Base-by-base conservation (phyloP, 1,140 invertebrate genomes). In the Drosophila littoralis region DNA sequence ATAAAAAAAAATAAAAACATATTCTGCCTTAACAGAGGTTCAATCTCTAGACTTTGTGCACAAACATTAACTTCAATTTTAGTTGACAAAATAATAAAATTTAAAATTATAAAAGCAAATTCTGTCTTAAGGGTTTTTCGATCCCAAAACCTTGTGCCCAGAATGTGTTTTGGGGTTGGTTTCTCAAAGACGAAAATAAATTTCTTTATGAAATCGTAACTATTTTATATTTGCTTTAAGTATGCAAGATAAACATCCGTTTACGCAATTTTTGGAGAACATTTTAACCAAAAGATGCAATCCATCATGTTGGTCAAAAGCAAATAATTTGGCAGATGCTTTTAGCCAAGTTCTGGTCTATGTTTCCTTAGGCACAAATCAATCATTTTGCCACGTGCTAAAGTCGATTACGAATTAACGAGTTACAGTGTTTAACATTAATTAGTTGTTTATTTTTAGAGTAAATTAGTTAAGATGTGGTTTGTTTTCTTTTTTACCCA, bases 361-460 rank as follows among this genome's bases (percentile, higher is more conserved):
- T 45, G 38, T 22, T 38, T 22, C 9, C 46, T 3, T 10, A 15
- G 7, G 40, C 33, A 35, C 43, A 13, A 65, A 72, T 72, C 61
- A 48, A 66, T 72, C 69, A 72, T 66, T 57, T 40, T 50, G 61
- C 17, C 50, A 48, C 22, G 5, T 40, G 33, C 1, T 2, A 22
- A 22, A 22, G 36, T 10, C 28, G 43, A 48, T 33, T 28, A 33
- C 38, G 38, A 42, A 32, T 45, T 32, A 15, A 28, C 40, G 10
- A 40, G 8, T 32, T 40, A 32, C 6, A 42, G 38, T 32, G 46
- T 6, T 55, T 38, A 40, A 40, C 15, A 40, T n/a, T 50, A 32
- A 32, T 42, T 42, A 42, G n/a, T 12, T 7, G 40, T 42, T 42
- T n/a, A 42, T 42, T 42, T 42, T 1, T 13, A 7, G 6, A 5